A percentile compares a stretch with the other conserved stretches of the same genome.
These are phyloP conservation scores for Drosophila sulfurigaster DNA, from an alignment of 1,140 invertebrate species.

Conservation along the genomic window DNA sequence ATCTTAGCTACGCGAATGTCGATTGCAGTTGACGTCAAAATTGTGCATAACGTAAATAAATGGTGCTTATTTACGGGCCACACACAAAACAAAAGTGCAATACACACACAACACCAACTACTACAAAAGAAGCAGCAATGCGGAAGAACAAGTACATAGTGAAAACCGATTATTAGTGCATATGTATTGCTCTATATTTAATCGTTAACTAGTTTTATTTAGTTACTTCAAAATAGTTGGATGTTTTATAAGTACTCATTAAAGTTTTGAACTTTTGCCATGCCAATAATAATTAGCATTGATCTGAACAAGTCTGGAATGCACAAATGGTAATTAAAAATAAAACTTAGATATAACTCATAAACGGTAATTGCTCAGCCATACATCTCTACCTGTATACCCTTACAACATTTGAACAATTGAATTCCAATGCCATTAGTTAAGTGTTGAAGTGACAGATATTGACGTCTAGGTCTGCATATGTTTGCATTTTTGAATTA, in stretches of 20 bases:
- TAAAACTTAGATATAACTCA: no score
- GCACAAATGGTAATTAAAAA: no score
- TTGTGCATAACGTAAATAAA: constrained; percentile 14
- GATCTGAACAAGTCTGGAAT: not conserved
- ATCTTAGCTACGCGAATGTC: constrained; percentile 37
- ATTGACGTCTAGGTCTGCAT: no score
- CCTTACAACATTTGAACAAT: no score
- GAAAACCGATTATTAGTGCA: not conserved
- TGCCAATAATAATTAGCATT: not conserved
- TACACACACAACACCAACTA: not conserved
- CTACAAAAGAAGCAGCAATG: constrained; percentile 8
- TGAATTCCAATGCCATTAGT: no score
- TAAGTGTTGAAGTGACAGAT: no score
- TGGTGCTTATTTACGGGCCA: constrained; percentile 11
- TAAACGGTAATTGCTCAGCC: no score
- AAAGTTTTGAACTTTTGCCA: not conserved
- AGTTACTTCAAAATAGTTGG: not conserved
- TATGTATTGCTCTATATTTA: not conserved
- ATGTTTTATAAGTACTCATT: not conserved
- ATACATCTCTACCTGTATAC: no score
- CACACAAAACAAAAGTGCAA: constrained; percentile 30
- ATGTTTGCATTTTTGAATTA: not conserved
- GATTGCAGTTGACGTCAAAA: constrained; percentile 42
- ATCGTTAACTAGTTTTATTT: not conserved
- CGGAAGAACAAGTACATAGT: constrained; percentile 9